Percentiles rank a stretch among this genome's conserved stretches.
Conservation (phyloP, 2,113 vertebrate genomes). For the Lycaon pictus region DNA sequence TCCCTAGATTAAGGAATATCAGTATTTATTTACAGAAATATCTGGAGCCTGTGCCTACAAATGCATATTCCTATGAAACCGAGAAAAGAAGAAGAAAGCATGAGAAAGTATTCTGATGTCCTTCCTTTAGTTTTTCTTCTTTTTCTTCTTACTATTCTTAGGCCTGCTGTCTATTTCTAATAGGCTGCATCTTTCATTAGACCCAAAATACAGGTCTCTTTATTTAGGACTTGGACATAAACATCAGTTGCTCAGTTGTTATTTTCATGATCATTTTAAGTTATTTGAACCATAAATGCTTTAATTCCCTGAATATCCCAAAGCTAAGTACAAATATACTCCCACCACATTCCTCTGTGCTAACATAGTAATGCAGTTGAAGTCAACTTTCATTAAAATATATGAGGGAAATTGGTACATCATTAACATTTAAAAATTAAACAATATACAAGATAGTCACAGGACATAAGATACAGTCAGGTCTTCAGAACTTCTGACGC, state of each 20-base stretch:
- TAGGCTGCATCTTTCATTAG: constrained; percentile 9
- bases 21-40: constrained; percentile 54
- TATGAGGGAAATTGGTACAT: constrained; percentile 14
- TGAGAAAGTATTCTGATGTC: not conserved
- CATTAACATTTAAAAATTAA: constrained; percentile 55
- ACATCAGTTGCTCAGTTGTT: constrained; percentile 16
- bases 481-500: constrained; percentile 54
- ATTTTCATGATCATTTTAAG: constrained; percentile 60
- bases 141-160: not conserved
- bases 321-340: constrained; percentile 41
- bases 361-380: constrained; percentile 24
- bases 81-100: constrained; percentile 41
- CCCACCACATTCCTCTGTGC: constrained; percentile 11
- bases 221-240: constrained; percentile 45
- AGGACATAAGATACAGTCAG: not conserved
- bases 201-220: not conserved
- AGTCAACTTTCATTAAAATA: constrained; percentile 62
- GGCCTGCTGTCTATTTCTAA: not conserved
- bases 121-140: not conserved
- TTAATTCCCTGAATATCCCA: constrained; percentile 49
- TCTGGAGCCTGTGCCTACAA: constrained; percentile 8
- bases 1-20: constrained; percentile 57
- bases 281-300: constrained; percentile 55
- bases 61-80: constrained; percentile 42
- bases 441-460: constrained; percentile 25